Evolutionary conservation across 1,140 invertebrate genomes (phyloP), one percentile per base, ranked within the genome.

Genomic region (Drosophila sproati): DNA sequence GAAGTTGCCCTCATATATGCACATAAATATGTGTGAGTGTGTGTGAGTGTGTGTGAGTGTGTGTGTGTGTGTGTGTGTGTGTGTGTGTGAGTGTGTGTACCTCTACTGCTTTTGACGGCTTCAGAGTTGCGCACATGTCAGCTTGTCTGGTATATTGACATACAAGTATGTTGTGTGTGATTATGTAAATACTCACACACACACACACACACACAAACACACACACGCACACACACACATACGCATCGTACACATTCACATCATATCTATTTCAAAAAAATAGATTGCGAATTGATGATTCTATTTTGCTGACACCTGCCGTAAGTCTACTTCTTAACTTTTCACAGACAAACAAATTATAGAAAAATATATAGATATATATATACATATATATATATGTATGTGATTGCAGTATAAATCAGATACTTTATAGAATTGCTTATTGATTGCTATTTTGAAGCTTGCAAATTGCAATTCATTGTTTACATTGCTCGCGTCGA

Each of bases 51-150:
- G 20, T 20, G 20, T 1, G 20, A 20, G 20, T 20, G 6, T 43
- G 39, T 43, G n/a, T n/a, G n/a, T 43, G 39, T 4, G 39, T 12
- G n/a, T n/a, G 10, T 43, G 10, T n/a, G 6, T 43, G 6, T n/a
- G 39, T 20, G 20, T 1, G 20, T 20, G 20, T 20, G 20, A 1
- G 20, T 20, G 20, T 31, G 59, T 31, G 31, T 20, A 10, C 48
- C 52, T n/a, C 34, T 57, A 32, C 32, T 67, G 43, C 4, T 39
- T n/a, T 10, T 59, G 54, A 41, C 60, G 47, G 20, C 45, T 62
- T 62, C 34, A 51, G 61, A 43, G 39, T 64, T 56, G 35, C 48
- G 43, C 41, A 57, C 39, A 55, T 69, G 73, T 71, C 73, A 59
- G 61, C 43, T 66, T 72, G 62, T 51, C 45, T 54, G 62, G 37